Base-by-base conservation (phyloP, 2,113 vertebrate genomes). In the Gobius niger region DNA sequence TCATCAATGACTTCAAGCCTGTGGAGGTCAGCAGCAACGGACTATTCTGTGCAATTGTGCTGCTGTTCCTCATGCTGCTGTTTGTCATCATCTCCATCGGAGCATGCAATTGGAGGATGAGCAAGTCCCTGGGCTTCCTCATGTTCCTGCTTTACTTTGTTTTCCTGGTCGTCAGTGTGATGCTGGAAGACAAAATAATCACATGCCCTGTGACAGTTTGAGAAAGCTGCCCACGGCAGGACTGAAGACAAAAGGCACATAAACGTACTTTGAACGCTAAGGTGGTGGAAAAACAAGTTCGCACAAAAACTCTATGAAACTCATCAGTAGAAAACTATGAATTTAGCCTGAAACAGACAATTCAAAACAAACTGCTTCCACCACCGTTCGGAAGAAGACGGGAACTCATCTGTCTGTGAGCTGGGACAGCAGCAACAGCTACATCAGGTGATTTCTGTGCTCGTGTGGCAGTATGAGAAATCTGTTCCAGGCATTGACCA, bases 71-170 rank as follows among this genome's bases (percentile, higher is more conserved):
- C 75, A 93, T 93, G 92, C 90, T 93, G 11, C 85, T 92, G 69
- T 93, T 93, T 7, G 92, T 93, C 88, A 93, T 90, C 64, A 69
- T 89, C 19, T 93, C 92, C 86, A 93, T 93, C 19, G 92, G 86
- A 0, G 67, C 67, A 24, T 92, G 91, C 82, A 91, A 88, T 52
- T 93, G 92, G 92, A 91, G 1, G 63, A 92, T 93, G 92, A 93
- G 92, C 85, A 93, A 92, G 73, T 0, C 84, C 0, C 82, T 93
- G 46, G 92, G 92, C 51, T 47, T 87, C 0, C 0, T 87, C 57
- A 93, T 93, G 92, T 93, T 93, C 75, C 0, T 93, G 80, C 90
- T 93, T 46, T 93, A 93, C 88, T 89, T 93, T 7, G 75, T 93
- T 64, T 93, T 93, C 85, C 88, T 93, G 12, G 50, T 93, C n/a